Conservation (phyloP, 23 tunicate species). For the Halocynthia aurantium region DNA sequence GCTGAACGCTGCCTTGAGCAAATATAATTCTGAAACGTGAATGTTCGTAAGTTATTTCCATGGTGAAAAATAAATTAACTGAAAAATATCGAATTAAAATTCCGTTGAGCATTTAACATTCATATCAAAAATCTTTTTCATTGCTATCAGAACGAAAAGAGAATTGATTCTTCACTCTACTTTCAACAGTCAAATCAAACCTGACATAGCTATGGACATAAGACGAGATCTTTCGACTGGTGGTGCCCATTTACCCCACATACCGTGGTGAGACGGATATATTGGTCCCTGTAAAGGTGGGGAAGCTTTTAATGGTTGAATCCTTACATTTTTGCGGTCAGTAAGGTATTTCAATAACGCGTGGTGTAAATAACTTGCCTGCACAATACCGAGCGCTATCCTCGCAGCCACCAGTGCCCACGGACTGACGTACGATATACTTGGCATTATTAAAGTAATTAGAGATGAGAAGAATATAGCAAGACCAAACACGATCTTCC, state of each 20-base stretch:
- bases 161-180: not conserved
- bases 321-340: no score
- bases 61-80: no score
- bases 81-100: no score
- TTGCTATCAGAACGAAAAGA: not conserved
- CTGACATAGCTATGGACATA: conserved; percentile 55
- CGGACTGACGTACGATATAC: conserved; percentile 35
- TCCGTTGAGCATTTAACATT: no score
- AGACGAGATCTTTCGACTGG: conserved; percentile 41
- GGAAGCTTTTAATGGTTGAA: no score
- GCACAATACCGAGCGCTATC: conserved; percentile 31
- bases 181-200: conserved; percentile 13
- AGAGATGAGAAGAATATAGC: conserved; percentile 39
- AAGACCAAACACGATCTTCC: conserved; percentile 54
- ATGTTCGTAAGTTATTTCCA: no score
- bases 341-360: not conserved
- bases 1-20: no score
- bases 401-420: conserved; percentile 38
- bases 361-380: conserved; percentile 5
- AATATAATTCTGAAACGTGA: no score
- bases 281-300: conserved; percentile 34
- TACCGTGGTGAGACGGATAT: conserved; percentile 55
- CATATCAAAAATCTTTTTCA: not conserved
- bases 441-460: conserved; percentile 36
- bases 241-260: conserved; percentile 78